phyloP scores from a whole-genome alignment of 2,797 vertebrate species.

The Oreochromis grahami region DNA sequence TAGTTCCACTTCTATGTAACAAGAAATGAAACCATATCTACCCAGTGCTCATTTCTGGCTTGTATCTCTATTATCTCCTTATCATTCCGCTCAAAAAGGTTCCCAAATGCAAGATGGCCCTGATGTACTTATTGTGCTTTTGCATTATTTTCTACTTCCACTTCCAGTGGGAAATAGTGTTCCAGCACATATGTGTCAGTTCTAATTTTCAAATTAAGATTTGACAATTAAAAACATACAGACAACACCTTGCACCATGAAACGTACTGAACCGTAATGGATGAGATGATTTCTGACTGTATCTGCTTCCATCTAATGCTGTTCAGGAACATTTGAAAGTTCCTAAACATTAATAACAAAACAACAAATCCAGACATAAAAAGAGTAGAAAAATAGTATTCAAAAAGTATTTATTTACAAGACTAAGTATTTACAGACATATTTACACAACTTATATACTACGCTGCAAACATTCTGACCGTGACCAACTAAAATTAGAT shows the following conservation, averaged over 20 bases:
- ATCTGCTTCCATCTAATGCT: not conserved
- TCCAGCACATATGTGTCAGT: not conserved
- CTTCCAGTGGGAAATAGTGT: not conserved
- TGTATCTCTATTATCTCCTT: not conserved
- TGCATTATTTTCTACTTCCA: not conserved
- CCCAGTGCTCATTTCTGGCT: not conserved
- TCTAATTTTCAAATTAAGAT: not conserved
- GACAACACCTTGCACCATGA: not conserved
- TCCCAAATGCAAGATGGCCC: not conserved
- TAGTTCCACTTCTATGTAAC: not conserved
- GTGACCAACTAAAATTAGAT: not conserved
- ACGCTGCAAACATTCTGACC: not conserved
- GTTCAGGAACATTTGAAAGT: not conserved
- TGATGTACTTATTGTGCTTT: not conserved
- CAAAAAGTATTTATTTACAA: constrained; percentile 75
- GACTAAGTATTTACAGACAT: constrained; percentile 61
- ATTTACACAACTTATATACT: constrained; percentile 58
- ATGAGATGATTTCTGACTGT: not conserved
- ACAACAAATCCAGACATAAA: not conserved
- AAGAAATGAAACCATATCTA: not conserved
- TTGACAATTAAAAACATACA: not conserved
- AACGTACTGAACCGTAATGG: not conserved
- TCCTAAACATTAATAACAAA: not conserved
- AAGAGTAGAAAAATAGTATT: not conserved
- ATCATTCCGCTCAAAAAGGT: not conserved